These are phyloP conservation scores for Sitobion miscanthi DNA, from an alignment of 1,140 invertebrate species.

Conservation along the genomic window DNA sequence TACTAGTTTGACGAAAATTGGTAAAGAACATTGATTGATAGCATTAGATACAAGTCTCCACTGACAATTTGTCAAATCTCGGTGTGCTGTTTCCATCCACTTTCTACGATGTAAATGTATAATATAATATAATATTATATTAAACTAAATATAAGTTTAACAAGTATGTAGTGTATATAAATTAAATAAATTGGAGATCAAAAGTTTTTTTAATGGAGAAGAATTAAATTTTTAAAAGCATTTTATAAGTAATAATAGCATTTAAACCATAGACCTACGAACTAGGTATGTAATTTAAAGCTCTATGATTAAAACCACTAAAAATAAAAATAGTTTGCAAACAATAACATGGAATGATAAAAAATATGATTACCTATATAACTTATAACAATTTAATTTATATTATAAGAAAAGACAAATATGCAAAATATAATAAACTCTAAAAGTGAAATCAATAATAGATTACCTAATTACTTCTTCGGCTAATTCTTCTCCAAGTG, in stretches of 20 bases:
- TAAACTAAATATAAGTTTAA: slow-evolving; percentile 8
- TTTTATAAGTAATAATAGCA: too few species aligned
- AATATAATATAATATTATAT: neutral
- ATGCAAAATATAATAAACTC: neutral
- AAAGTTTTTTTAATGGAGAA: neutral
- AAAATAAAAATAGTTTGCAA: neutral
- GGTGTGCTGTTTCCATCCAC: slow-evolving; percentile 91
- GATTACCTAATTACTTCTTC: slow-evolving; percentile 86
- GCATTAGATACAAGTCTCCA: slow-evolving; percentile 94
- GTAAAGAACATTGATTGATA: slow-evolving; percentile 90
- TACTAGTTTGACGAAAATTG: slow-evolving; percentile 96
- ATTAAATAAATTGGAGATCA: neutral
- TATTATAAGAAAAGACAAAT: neutral
- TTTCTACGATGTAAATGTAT: slow-evolving; percentile 66
- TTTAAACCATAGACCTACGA: too few species aligned
- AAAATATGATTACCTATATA: neutral
- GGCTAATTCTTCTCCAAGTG: slow-evolving; percentile 90
- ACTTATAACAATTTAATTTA: neutral
- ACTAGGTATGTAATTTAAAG: too few species aligned
- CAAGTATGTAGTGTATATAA: neutral
- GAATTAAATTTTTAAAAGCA: neutral
- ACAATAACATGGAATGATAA: neutral
- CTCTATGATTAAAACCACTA: neutral
- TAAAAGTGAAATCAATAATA: neutral
- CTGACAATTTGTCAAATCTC: slow-evolving; percentile 90